Evolutionary conservation across 2,888 invertebrate species (phyloP), one percentile per base, ranked within the genome.

Genomic region (Cyclophora albipunctata): DNA sequence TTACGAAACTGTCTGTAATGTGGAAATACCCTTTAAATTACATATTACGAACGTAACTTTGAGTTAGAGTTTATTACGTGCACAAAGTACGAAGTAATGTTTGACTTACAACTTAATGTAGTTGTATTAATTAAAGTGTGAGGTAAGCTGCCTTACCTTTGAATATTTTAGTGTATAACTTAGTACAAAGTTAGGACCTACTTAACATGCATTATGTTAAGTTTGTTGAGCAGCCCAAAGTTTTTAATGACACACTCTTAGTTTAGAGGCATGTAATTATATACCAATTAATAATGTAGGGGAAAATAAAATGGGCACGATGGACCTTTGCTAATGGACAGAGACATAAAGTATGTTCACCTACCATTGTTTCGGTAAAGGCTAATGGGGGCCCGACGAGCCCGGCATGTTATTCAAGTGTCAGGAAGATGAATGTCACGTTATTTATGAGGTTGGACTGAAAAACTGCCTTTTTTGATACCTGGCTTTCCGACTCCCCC

Each of bases 391-490:
- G 69, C 68, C 65, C 72, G 69, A 63, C 62, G 72, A 71, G 73
- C 66, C 62, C 67, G 64, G 68, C 65, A 68, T 78, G 78, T 81
- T 83, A 83, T 84, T 82, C 81, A 83, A 78, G 80, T 81, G 83
- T 84, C 84, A 84, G 64, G 75, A 81, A 81, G 83, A 84, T 83
- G 78, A 83, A 84, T 84, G 82, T 74, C 75, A 68, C 62, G 78
- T 82, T 79, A 81, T 84, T 84, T 83, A 84, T 83, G 81, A 71
- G 74, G 67, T 71, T 66, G 63, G 53, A 60, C 64, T 69, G 66
- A 68, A 75, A 77, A 76, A 77, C 66, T 67, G 67, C 64, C 62
- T 71, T 67, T 62, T 75, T 70, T 71, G 66, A 70, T 69, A 73
- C 64, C 63, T 67, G 50, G 59, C 57, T 62, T 59, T 50, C 54